phyloP scores from a whole-genome alignment of 2,888 invertebrate species.

The Dinocampus coccinellae region DNA sequence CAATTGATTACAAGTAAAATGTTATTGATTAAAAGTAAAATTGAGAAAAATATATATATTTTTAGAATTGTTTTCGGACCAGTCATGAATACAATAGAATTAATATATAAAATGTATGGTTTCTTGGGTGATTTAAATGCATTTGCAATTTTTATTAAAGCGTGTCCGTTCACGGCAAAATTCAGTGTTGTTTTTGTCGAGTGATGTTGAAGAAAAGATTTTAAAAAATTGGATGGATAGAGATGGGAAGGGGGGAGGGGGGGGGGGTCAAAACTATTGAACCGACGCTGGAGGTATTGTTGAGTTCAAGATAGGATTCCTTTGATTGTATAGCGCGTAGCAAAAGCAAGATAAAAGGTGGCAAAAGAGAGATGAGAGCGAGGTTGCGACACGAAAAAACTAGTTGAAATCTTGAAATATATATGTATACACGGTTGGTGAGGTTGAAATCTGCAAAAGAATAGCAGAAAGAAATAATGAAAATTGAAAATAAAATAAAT shows the following conservation, averaged over 20 bases:
- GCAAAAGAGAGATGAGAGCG: conserved; percentile 13
- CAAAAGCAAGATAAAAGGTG: background rate
- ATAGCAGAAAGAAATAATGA: conserved; percentile 38
- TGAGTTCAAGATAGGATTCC: conserved; percentile 58
- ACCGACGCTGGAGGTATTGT: conserved; percentile 53
- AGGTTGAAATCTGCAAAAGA: conserved; percentile 36
- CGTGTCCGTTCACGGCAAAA: conserved; percentile 50
- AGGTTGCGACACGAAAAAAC: conserved; percentile 23
- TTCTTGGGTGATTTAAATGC: conserved; percentile 37
- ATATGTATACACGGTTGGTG: background rate
- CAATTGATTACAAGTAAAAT: background rate
- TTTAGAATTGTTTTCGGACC: background rate
- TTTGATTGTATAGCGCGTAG: conserved; percentile 53
- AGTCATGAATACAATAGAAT: conserved; percentile 11
- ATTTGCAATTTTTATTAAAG: conserved; percentile 39
- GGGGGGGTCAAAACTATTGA: conserved; percentile 55
- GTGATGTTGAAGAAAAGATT: too few species aligned
- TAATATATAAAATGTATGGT: conserved; percentile 5
- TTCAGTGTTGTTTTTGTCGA: conserved; percentile 51
- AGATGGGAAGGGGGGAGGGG: background rate
- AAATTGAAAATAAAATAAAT: background rate
- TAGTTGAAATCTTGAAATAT: background rate
- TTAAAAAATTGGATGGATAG: too few species aligned
- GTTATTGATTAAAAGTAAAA: background rate
- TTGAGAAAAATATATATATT: background rate